Base-by-base conservation (phyloP, 2,888 invertebrate species). In the Pristionchus arcanus region DNA sequence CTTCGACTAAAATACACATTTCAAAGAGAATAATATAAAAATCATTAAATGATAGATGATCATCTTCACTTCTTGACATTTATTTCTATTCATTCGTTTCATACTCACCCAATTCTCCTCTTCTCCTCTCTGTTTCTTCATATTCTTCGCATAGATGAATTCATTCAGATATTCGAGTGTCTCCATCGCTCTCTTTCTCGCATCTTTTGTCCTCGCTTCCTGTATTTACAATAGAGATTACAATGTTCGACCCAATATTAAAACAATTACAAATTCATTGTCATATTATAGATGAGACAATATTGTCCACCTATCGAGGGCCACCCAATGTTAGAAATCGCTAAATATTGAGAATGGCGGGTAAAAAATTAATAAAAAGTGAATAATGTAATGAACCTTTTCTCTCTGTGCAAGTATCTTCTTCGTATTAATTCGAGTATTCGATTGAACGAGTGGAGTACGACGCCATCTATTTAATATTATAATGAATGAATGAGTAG, bases 91-190 rank as follows among this genome's bases (percentile, higher is more conserved):
- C 9, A 13, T 2, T 11, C 15, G 13, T 2, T 34, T 15, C 21
- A 15, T 7, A 71, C 68, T n/a, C 9, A 87, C 87, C 87, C 87
- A 87, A 53, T 71, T 49, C n/a, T 87, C 55, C 28, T 74, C 74
- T 15, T 15, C 34, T 37, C 21, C 74, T 37, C 28, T 49, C 7
- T n/a, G 15, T 21, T 42, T 71, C 49, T 25, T 42, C 49, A 3
- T 71, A 31, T 87, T 87, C 71, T 87, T 68, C 7, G n/a, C 11
- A 21, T 21, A 19, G 7, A 88, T 28, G 59, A 77, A 88, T 59
- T 88, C 77, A 53, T 88, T 88, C 55, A 88, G 53, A 77, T 77
- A 88, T 7, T 74, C 59, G 53, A 74, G 31, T 31, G 74, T 77
- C 88, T 88, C 88, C 74, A 88, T 59, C 19, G 88, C 77, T 59